Evolutionary conservation across 2,113 vertebrate species (phyloP), one percentile per base, ranked within the genome.

Genomic region (Numenius arquata): DNA sequence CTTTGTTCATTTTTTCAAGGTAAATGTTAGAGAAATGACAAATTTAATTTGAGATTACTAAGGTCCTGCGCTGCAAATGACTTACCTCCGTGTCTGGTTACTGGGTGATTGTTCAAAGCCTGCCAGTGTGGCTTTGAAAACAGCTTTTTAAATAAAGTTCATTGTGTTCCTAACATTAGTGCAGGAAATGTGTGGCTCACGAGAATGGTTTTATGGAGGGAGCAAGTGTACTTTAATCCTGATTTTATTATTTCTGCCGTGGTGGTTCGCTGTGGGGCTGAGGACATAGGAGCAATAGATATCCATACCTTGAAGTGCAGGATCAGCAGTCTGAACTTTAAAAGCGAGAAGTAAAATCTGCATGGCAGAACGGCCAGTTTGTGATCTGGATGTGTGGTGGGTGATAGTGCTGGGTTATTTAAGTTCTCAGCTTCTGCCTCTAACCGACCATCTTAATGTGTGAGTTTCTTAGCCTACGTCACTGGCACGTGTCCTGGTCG

Each of bases 141-240:
- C 55, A 72, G 84, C 43, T 85, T 89, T 95, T 96, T 30, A 91
- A 95, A 88, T 82, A 13, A 95, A 88, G 84, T 88, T 58, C 36
- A 52, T 58, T 43, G 75, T 67, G 20, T 79, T 96, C 73, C 65
- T 89, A 89, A 78, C 4, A 15, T 47, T 82, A 81, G 71, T 48
- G 82, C 85, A 86, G 93, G 91, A 96, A 96, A 59, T 16, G 77
- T 17, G 19, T 96, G 62, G 53, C 78, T 95, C 85, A 52, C 1
- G 61, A 85, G 88, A 52, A 81, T 62, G 56, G 40, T 73, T 93
- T 97, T 95, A 88, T 94, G 85, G 81, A 92, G 83, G 71, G 82
- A 95, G 71, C 82, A 50, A 92, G 85, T 96, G 96, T 96, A 96
- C 96, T 96, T 96, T 97, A 97, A 63, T 96, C 95, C 90, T 93